Conservation (phyloP, 2,113 vertebrate genomes). For the Brachirus orientalis region DNA sequence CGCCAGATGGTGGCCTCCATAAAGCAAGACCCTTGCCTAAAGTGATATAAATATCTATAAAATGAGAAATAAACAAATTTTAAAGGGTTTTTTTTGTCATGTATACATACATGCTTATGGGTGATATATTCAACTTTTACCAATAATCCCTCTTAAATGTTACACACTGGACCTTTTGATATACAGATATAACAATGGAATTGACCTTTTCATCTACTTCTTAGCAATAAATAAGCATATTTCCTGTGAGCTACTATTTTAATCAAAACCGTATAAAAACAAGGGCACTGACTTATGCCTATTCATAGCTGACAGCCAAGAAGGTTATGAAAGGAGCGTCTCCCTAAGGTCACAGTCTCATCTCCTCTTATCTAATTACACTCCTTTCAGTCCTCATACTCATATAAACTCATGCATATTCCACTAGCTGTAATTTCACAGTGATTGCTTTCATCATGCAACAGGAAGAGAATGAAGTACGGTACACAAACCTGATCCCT, state of each 20-base stretch:
- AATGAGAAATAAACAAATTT: no score
- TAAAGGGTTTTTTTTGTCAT: no score
- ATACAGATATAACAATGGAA: no score
- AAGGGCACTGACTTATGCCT: slow-evolving; percentile 42
- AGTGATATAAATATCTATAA: no score
- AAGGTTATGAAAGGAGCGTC: slow-evolving; percentile 42
- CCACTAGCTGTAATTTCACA: slow-evolving; percentile 37
- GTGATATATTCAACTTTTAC: no score
- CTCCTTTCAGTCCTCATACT: slow-evolving; percentile 14
- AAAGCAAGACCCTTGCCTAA: no score
- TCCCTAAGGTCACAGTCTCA: slow-evolving; percentile 24
- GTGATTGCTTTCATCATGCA: slow-evolving; percentile 6
- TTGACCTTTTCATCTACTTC: not conserved
- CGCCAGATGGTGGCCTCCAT: no score
- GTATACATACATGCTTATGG: no score
- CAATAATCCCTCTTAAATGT: no score
- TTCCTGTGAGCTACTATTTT: no score
- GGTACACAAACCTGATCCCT: slow-evolving; percentile 55
- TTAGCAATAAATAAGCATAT: not conserved
- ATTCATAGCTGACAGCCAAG: slow-evolving; percentile 61
- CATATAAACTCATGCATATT: slow-evolving; percentile 33
- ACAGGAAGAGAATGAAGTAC: slow-evolving; percentile 17
- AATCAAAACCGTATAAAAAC: not conserved
- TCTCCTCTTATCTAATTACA: slow-evolving; percentile 59
- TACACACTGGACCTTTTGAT: no score